Base-by-base conservation (phyloP, 1,140 invertebrate genomes). In the Euschistus heros region DNA sequence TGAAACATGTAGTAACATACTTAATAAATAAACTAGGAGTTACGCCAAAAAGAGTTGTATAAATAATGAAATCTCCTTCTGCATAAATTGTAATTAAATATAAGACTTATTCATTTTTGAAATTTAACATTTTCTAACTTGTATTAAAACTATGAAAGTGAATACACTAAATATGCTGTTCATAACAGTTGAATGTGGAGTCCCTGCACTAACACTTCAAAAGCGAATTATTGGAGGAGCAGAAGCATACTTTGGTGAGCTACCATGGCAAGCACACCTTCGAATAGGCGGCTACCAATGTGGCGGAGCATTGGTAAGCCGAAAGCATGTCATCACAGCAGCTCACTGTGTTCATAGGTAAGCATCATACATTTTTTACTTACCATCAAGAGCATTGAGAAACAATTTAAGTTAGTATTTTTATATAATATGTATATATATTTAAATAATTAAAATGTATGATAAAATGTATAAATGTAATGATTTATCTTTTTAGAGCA, bases 261-360 rank as follows among this genome's bases (percentile, higher is more conserved):
- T 89, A 72, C 89, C 89, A 2, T 92, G 88, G 88, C 87, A 91
- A 74, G 88, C 87, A 0, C 88, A 91, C 71, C 87, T 92, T 65
- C 81, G 89, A 73, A 90, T 92, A 66, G 81, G 84, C 0, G 84
- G 87, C 68, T 90, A 85, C 72, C 89, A 91, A 73, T 90, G 87
- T 72, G 87, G 87, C 17, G 87, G 87, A 7, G 85, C 86, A 17
- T 73, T 86, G 55, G 79, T 86, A 72, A 77, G 74, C 69, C 62
- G 54, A 17, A 22, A 79, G 73, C 85, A 80, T 70, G 83, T 89
- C 17, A 85, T 83, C 2, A 88, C 85, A 0, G 86, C 87, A 3
- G 87, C 87, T 0, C 87, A 90, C 72, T 90, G 86, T 71, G 84
- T 89, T 63, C 82, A 87, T 68, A 74, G 75, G 76, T 76, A 66